phyloP scores from a whole-genome alignment of 2,797 vertebrate genomes.

The Anas capensis region DNA sequence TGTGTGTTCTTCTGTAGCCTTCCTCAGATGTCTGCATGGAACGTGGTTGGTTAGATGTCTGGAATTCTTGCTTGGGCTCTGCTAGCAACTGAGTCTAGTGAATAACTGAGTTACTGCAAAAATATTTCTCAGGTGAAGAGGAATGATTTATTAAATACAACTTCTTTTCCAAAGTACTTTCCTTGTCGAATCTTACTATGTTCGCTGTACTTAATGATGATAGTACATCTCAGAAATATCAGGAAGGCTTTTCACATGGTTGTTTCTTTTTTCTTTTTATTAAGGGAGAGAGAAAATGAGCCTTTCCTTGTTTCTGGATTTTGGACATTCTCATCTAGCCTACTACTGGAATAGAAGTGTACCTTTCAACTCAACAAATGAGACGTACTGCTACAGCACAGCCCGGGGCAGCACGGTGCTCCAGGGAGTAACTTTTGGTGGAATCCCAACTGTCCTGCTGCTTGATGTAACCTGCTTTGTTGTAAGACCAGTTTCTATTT shows the following conservation, averaged over 20 bases:
- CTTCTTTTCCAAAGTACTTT: not conserved
- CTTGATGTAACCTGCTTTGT: conserved; percentile 89
- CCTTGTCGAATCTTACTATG: not conserved
- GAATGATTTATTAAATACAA: not conserved
- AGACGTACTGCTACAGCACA: conserved; percentile 85
- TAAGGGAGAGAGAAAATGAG: conserved; percentile 66
- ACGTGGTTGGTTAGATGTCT: not conserved
- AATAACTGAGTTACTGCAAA: not conserved
- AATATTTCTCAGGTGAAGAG: not conserved
- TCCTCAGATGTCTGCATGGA: not conserved
- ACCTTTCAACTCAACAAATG: conserved; percentile 64
- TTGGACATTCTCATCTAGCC: conserved; percentile 46
- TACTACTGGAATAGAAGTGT: conserved; percentile 3
- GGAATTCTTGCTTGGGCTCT: not conserved
- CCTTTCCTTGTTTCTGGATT: conserved; percentile 47
- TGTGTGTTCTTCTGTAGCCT: not conserved
- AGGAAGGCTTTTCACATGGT: not conserved
- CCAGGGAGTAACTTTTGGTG: conserved; percentile 88
- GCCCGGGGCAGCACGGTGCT: conserved; percentile 86
- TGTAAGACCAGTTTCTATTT: conserved; percentile 77
- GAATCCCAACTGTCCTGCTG: conserved; percentile 90
- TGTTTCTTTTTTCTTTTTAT: not conserved
- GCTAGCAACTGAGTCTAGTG: not conserved
- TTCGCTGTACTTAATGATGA: not conserved
- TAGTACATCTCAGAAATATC: not conserved